Base-by-base conservation (phyloP, 2,888 invertebrate species). In the Phengaris alcon region DNA sequence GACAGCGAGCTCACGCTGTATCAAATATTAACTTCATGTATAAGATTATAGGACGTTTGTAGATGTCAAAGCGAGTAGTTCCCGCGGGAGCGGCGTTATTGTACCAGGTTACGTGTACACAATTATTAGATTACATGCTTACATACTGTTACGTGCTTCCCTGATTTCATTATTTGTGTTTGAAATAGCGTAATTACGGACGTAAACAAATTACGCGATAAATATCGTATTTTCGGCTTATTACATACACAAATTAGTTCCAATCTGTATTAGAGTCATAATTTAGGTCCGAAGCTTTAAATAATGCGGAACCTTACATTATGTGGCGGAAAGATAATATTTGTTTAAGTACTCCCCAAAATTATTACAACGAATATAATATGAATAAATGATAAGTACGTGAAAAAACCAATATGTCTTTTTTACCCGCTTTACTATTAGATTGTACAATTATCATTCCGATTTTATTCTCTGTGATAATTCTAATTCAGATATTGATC, bases 141-240 rank as follows among this genome's bases (percentile, higher is more conserved):
- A 72, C 72, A 54, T 8, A 54, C 54, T 52, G 52, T 72, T 72
- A 72, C 52, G 72, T 22, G 72, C 54, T 68, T 72, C 72, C 72
- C 72, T 54, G 72, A 72, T 72, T 72, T 52, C 52, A 52, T 72
- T 72, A 52, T 72, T 72, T 72, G 72, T 22, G 52, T 72, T 72
- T 48, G 48, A 52, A 70, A 70, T 48, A 70, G 22, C 51, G 52
- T 54, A 54, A 72, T 72, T 54, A 72, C 35, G 15, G 15, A 22
- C 70, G 70, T 72, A 72, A 72, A 54, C 72, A 72, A 72, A 52
- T 72, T 72, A 72, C 13, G 54, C 72, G 54, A 52, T 52, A 72
- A 72, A 72, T 52, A 54, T 72, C 72, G 72, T 54, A 72, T 72
- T 72, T 72, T 72, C 72, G 52, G 52, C 72, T 35, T 70, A 52